A percentile compares a stretch with the other conserved stretches of the same genome.
These are phyloP conservation scores for Phallusia fumigata DNA, from an alignment of 23 tunicate genomes.

Conservation along the genomic window DNA sequence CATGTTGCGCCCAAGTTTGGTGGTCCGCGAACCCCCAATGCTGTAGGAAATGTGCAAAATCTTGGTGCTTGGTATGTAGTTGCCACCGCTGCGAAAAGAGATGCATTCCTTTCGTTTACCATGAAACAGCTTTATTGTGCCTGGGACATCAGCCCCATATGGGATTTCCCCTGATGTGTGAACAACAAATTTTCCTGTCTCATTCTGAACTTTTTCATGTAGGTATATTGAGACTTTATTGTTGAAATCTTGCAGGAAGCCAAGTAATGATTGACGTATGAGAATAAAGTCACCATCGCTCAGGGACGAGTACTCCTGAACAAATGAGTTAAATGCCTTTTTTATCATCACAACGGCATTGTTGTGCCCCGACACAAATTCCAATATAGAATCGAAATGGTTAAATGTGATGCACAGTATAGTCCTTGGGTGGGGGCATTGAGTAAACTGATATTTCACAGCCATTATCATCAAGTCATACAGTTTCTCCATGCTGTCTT, in stretches of 20 bases:
- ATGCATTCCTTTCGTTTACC: neutral
- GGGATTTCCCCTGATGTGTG: conserved; percentile 51
- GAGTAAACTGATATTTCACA: conserved; percentile 63
- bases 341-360: conserved; percentile 20
- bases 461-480: conserved; percentile 94
- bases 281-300: conserved; percentile 40
- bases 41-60: conserved; percentile 22
- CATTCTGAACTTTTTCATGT: conserved; percentile 54
- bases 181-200: conserved; percentile 58
- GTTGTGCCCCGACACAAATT: conserved; percentile 35
- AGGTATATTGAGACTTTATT: conserved; percentile 81
- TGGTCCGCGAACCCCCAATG: conserved; percentile 54
- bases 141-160: conserved; percentile 64
- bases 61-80: conserved; percentile 10
- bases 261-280: conserved; percentile 57
- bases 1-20: conserved; percentile 62
- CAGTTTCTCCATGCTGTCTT: conserved; percentile 85
- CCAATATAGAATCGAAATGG: conserved; percentile 62
- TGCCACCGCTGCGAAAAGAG: conserved; percentile 41
- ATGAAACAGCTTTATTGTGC: conserved; percentile 28
- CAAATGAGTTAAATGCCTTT: conserved; percentile 26
- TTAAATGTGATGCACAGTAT: conserved; percentile 65
- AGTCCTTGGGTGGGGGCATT: conserved; percentile 32
- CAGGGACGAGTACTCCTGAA: conserved; percentile 35
- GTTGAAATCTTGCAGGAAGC: conserved; percentile 63